These are phyloP conservation scores for Lucinisca nassula DNA, from an alignment of 2,888 invertebrate genomes.

Conservation along the genomic window DNA sequence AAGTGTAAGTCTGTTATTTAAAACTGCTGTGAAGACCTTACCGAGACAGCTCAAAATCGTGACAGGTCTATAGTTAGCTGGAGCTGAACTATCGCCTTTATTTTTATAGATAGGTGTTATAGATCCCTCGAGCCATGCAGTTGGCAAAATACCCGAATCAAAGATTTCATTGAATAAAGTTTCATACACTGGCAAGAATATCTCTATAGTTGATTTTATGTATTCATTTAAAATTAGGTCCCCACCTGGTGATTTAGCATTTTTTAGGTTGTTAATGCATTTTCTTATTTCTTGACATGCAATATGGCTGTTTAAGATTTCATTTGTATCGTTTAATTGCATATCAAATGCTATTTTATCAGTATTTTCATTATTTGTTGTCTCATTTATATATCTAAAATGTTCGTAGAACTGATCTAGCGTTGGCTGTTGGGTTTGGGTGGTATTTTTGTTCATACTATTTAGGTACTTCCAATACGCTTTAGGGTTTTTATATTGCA, in stretches of 20 bases:
- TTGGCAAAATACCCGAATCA: conserved; percentile 1
- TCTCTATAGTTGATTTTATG: background rate
- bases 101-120: no score
- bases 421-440: background rate
- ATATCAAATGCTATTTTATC: background rate
- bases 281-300: background rate
- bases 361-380: background rate
- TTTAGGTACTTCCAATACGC: background rate
- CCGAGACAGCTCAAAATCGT: background rate
- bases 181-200: background rate
- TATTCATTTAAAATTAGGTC: background rate
- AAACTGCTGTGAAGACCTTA: conserved; percentile 9
- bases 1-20: background rate
- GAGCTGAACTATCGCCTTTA: no score
- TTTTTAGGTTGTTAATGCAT: background rate
- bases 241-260: background rate
- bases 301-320: background rate
- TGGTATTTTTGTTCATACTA: background rate
- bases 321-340: background rate
- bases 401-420: background rate
- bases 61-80: conserved; percentile 16
- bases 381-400: background rate
- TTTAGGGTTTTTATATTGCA: background rate
- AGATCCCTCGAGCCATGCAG: no score
- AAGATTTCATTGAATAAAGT: background rate